Conservation (phyloP, 2,888 invertebrate genomes). For the Leptopilina myrica region DNA sequence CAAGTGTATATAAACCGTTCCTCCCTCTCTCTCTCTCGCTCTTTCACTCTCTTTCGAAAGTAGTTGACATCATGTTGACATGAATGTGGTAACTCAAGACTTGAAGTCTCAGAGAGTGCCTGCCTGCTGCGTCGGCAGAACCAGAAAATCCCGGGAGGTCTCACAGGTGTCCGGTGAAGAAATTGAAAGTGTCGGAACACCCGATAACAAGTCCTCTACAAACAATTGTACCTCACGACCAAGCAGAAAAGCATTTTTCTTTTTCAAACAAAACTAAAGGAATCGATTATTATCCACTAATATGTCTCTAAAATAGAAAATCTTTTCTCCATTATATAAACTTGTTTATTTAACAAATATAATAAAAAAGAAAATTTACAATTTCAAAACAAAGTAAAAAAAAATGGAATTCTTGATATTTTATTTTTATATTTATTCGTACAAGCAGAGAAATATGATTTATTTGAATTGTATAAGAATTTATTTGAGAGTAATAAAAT, state of each 20-base stretch:
- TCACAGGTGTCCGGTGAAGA: conserved; percentile 38
- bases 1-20: not conserved
- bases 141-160: conserved; percentile 37
- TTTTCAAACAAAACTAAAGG: not conserved
- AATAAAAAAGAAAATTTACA: too few relatives aligned
- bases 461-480: too few relatives aligned
- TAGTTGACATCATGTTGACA: conserved; percentile 38
- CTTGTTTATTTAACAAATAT: too few relatives aligned
- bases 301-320: too few relatives aligned
- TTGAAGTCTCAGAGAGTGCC: conserved; percentile 27
- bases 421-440: too few relatives aligned
- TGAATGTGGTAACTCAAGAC: conserved; percentile 37
- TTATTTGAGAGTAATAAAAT: too few relatives aligned
- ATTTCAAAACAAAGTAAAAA: too few relatives aligned
- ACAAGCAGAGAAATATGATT: too few relatives aligned
- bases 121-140: conserved; percentile 38
- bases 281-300: conserved; percentile 11
- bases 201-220: conserved; percentile 40
- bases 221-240: conserved; percentile 23
- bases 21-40: too few relatives aligned
- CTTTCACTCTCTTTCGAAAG: conserved; percentile 4
- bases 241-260: conserved; percentile 1
- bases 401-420: too few relatives aligned
- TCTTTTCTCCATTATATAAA: too few relatives aligned
- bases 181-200: conserved; percentile 38